phyloP scores from a whole-genome alignment of 2,113 vertebrate species.

The Sapayoa aenigma region DNA sequence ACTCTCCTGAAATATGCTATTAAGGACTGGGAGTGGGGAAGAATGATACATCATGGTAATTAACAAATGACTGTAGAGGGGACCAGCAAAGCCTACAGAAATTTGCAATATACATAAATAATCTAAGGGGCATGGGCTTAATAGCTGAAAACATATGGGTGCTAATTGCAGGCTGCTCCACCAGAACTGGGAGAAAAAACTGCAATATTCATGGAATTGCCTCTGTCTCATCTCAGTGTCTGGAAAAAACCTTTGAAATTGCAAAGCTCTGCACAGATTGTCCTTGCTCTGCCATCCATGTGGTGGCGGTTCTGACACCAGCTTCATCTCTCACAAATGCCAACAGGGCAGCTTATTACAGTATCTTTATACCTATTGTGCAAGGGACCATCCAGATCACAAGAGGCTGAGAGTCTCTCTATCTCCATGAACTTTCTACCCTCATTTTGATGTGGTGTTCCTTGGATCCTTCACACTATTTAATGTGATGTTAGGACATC shows the following conservation, averaged over 20 bases:
- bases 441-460: background rate
- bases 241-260: background rate
- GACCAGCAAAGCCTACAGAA: background rate
- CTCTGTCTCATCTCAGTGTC: background rate
- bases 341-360: background rate
- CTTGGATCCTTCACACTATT: background rate
- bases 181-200: background rate
- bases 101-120: background rate
- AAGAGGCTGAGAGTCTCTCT: background rate
- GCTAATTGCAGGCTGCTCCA: background rate
- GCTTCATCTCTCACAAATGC: background rate
- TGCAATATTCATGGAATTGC: background rate
- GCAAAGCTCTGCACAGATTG: background rate
- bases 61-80: background rate
- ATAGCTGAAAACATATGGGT: background rate
- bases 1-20: background rate
- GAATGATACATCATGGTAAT: background rate
- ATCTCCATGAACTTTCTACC: background rate
- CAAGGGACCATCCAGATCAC: background rate
- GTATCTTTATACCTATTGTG: background rate
- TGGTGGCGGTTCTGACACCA: background rate
- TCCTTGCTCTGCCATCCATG: background rate
- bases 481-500: background rate
- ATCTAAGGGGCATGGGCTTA: background rate
- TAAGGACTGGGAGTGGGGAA: background rate